These are phyloP conservation scores for Xylophagus ater DNA, from an alignment of 2,888 invertebrate genomes.

Conservation along the genomic window DNA sequence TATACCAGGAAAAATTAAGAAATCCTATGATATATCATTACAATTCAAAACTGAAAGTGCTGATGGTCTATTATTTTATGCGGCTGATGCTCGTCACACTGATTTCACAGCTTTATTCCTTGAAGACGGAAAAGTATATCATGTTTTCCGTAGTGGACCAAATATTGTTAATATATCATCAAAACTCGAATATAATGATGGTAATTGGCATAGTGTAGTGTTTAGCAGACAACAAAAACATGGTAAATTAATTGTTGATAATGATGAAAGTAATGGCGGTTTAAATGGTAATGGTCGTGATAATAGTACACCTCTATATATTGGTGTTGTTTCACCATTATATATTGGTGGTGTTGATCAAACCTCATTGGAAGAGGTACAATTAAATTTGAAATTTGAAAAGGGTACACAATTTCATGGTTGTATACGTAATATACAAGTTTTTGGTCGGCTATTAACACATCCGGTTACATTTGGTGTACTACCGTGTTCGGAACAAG, in stretches of 20 bases:
- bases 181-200: constrained; percentile 52
- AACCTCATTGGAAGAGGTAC: constrained; percentile 38
- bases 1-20: constrained; percentile 49
- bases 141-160: constrained; percentile 52
- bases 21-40: constrained; percentile 62
- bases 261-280: constrained; percentile 44
- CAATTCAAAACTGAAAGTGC: constrained; percentile 59
- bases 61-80: constrained; percentile 78
- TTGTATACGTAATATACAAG: constrained; percentile 65
- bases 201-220: constrained; percentile 66
- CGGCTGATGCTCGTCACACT: constrained; percentile 48
- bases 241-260: constrained; percentile 45
- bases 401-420: constrained; percentile 59
- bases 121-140: constrained; percentile 60
- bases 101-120: constrained; percentile 69
- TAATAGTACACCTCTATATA: constrained; percentile 68
- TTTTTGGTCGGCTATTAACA: constrained; percentile 52
- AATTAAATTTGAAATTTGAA: constrained; percentile 26
- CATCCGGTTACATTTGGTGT: constrained; percentile 49
- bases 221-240: constrained; percentile 51
- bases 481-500: constrained; percentile 65
- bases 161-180: constrained; percentile 50
- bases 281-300: too few relatives aligned
- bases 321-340: constrained; percentile 76
- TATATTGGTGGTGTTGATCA: constrained; percentile 69